Conservation (phyloP, 2,113 vertebrate genomes). For the Sprattus sprattus region DNA sequence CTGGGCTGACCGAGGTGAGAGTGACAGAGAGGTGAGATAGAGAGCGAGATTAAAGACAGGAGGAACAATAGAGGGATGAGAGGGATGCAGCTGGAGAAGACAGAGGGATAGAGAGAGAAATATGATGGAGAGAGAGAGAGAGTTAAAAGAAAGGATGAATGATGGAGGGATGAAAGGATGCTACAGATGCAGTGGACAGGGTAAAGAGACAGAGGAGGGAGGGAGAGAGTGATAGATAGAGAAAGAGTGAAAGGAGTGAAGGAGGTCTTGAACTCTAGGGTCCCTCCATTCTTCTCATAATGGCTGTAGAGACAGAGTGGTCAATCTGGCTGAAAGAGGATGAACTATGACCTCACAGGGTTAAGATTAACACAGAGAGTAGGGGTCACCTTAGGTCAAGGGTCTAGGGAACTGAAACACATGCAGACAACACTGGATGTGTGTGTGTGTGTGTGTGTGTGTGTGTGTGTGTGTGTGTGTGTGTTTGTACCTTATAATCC, state of each 20-base stretch:
- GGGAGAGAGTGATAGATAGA: neutral
- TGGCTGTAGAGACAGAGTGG: neutral
- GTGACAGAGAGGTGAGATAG: neutral
- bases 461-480: neutral
- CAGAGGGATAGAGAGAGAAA: neutral
- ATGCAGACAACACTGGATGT: slow-evolving; percentile 32
- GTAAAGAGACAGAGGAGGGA: neutral
- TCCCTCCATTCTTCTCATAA: neutral
- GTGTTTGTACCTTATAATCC: slow-evolving; percentile 85
- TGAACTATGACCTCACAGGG: neutral
- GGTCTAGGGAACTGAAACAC: slow-evolving; percentile 41
- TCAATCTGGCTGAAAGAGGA: neutral
- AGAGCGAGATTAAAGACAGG: neutral
- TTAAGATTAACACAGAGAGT: neutral
- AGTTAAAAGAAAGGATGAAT: slow-evolving; percentile 1
- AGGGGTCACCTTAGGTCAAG: slow-evolving; percentile 27
- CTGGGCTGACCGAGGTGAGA: neutral
- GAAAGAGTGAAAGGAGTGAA: neutral
- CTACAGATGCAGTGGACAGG: neutral
- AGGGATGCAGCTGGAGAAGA: neutral
- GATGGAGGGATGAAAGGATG: neutral
- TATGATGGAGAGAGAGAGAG: neutral
- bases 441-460: neutral
- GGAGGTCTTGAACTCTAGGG: slow-evolving; percentile 5
- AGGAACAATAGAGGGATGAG: neutral